Evolutionary conservation across 2,113 vertebrate species (phyloP), one percentile per base, ranked within the genome.

Genomic region (Pelobates fuscus): DNA sequence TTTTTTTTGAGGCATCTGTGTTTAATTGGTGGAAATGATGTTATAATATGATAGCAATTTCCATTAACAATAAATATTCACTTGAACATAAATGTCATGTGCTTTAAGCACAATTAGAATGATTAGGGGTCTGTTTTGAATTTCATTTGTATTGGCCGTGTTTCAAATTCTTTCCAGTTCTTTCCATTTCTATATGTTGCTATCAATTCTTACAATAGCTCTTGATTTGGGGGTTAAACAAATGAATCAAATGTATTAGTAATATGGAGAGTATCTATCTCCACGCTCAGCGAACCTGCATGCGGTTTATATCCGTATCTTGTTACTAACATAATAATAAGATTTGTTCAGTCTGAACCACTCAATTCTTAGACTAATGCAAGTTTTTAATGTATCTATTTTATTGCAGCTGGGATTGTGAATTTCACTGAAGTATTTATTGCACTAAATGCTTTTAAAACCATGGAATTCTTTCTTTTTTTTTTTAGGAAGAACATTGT

Each of bases 311-410:
- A 86, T 88, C 79, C 84, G 61, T 93, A 94, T 97, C 93, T 85
- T 89, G 84, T 97, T 97, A 95, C 94, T 93, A 93, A 91, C 85
- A 90, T 88, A 91, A 92, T 86, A 90, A 86, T 84, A 83, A 78
- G 81, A 89, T 89, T 86, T 89, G 88, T 86, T 80, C 82, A 90
- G 88, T 88, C 84, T 80, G 79, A 82, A 82, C 81, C 83, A 86
- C 86, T 84, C 81, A 81, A 77, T 84, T 80, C 66, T 82, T 78
- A 79, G 70, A 79, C 87, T 78, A 90, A 85, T 88, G 44, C 44
- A 12, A n/a, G n/a, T 49, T 49, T 49, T 49, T 15, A 49, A 49
- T 49, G 5, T 49, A 49, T 49, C 44, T 49, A 17, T 49, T 49
- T 49, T 49, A 49, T 49, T 15, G 15, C 17, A 49, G 44, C 3